Evolutionary conservation across 1,140 invertebrate species (phyloP), one percentile per base, ranked within the genome.

Genomic region (Lepeophtheirus salmonis): DNA sequence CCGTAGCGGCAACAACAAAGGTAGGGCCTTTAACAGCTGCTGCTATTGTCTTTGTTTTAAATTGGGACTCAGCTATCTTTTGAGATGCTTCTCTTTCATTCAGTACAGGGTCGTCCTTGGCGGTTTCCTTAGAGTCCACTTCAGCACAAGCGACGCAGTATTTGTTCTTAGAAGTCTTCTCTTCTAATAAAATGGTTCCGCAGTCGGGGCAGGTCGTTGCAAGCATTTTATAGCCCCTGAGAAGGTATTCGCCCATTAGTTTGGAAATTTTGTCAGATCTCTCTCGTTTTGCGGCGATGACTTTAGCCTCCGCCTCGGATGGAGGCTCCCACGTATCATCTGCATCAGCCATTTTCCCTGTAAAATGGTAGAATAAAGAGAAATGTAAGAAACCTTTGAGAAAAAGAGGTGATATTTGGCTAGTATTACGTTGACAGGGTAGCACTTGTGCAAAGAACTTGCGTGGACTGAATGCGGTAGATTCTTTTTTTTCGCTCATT

Each of bases 221-320:
- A 16, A 76, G 62, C 74, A 76, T 76, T 66, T 72, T 75, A 63
- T 76, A 75, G 1, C 75, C 74, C 66, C 74, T 74, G 3, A 76
- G 67, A 21, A 76, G 64, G 61, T 76, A 75, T 22, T 71, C 67
- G 1, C 73, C 74, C 69, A 76, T 73, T 13, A 73, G 50, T 62
- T 73, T 70, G 56, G 72, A 72, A 18, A 76, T 75, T 63, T 71
- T 71, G 62, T 76, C 71, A 10, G 70, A 71, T 16, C 73, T 63
- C 63, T 76, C 74, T 57, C 72, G 65, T 61, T 70, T 63, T 1
- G 72, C 74, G 60, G 70, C 61, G 41, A 75, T 68, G 12, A 75
- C 66, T 66, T 75, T 75, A 67, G 70, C 66, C 64, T 75, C 72
- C 3, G 71, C 71, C 64, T 74, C 73, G 10, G 71, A 68, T 23